Percentiles rank a stretch among this genome's conserved stretches.
Conservation (phyloP, 2,888 invertebrate genomes). For the Megaustenia siamemsis region DNA sequence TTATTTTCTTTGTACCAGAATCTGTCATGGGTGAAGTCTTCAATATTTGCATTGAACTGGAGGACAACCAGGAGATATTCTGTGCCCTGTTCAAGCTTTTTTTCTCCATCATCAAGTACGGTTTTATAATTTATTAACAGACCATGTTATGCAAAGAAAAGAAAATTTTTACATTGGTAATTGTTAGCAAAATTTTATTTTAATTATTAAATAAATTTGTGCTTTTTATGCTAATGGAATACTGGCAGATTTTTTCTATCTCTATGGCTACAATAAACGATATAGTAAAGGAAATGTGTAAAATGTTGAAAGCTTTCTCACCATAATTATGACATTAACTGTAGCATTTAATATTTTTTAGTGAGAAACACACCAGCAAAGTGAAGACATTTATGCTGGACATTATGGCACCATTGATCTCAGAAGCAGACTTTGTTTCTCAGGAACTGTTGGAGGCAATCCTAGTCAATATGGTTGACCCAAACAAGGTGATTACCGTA, state of each 20-base stretch:
- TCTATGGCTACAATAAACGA: too few species aligned
- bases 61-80: slow-evolving; percentile 98
- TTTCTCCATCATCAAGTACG: slow-evolving; percentile 97
- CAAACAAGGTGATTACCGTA: slow-evolving; percentile 81
- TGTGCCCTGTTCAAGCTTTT: slow-evolving; percentile 94
- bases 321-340: too few species aligned
- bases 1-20: slow-evolving; percentile 83
- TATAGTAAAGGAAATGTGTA: too few species aligned
- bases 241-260: too few species aligned
- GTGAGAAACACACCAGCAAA: slow-evolving; percentile 96
- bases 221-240: too few species aligned
- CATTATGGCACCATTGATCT: slow-evolving; percentile 94
- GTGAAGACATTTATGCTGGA: slow-evolving; percentile 98
- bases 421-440: slow-evolving; percentile 96
- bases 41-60: slow-evolving; percentile 98
- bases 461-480: slow-evolving; percentile 95
- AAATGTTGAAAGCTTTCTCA: too few species aligned
- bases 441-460: slow-evolving; percentile 96
- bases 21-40: slow-evolving; percentile 98
- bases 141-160: too few species aligned
- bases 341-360: too few species aligned
- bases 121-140: too few species aligned
- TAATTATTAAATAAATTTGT: too few species aligned
- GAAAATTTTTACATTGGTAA: too few species aligned
- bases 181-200: too few species aligned